Base-by-base conservation (phyloP, 2,888 invertebrate genomes). In the Platycheirus rosarum region DNA sequence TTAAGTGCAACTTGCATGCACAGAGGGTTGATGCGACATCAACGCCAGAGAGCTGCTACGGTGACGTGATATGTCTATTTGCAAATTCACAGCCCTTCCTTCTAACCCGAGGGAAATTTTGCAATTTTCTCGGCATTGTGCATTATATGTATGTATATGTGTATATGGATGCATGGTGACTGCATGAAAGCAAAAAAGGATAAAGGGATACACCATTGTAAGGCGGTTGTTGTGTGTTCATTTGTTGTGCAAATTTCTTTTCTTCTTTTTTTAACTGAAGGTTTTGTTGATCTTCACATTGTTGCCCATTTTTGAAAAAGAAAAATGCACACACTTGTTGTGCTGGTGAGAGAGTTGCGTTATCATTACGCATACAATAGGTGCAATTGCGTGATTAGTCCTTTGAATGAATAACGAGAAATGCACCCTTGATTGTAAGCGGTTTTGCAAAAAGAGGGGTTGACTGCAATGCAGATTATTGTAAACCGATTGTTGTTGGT, bases 41-140 rank as follows among this genome's bases (percentile, higher is more conserved):
- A 6, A 29, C 44, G 13, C 29, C 40, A 18, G 14, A 42, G 18
- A 16, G 16, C 46, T 48, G 13, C 42, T 70, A 42, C 1, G 16
- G 26, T 68, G 78, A 68, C 55, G 35, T 80, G 80, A 77, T 77
- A 82, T 82, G 82, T 77, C 77, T 82, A 82, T 82, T 82, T 82
- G 82, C 77, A 37, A 82, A 71, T 62, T 71, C 40, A 16, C 49
- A 71, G 51, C 7, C 42, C 60, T 51, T 63, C 71, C 40, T 14
- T 29, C 29, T 0, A 14, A 20, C 66, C 57, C 66, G 57, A 75
- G 74, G 55, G 79, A 80, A 23, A 57, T 65, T 57, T 80, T 79
- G 75, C 75, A 74, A 78, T 73, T 26, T 40, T 68, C 74, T 53
- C 74, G 6, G 42, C 62, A 62, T 78, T 53, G 44, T 69, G 32